Evolutionary conservation across 1,140 invertebrate species (phyloP).

Genomic region (Brachionus plicatilis): DNA sequence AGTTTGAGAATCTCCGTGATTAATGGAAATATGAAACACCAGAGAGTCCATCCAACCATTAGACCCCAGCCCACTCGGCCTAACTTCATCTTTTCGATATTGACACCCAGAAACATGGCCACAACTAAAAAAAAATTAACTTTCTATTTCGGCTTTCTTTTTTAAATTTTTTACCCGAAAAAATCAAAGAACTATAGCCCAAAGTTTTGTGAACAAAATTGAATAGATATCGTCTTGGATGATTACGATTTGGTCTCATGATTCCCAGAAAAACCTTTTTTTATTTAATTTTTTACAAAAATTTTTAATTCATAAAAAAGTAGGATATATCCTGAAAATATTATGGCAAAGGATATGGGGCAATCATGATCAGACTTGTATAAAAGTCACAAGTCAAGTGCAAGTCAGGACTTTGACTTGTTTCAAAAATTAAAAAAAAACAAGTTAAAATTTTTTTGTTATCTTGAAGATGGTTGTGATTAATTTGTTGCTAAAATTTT

Average conservation of each 20-base stretch:
- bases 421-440: no score
- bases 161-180: neutral
- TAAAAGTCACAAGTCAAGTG: no score
- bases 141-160: neutral
- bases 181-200: constrained; percentile 4
- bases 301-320: no score
- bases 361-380: no score
- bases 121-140: neutral
- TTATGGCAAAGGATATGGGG: no score
- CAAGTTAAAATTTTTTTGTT: no score
- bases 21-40: constrained; percentile 29
- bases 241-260: neutral
- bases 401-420: no score
- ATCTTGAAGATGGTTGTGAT: no score
- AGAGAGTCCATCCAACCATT: constrained; percentile 18
- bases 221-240: constrained; percentile 24
- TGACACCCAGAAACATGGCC: constrained; percentile 7
- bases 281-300: neutral
- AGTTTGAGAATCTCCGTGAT: neutral
- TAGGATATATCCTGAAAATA: no score
- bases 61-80: constrained; percentile 16
- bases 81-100: neutral
- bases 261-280: constrained; percentile 8
- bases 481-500: no score
- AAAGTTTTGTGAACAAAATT: constrained; percentile 2